Base-by-base conservation (phyloP, 2,113 vertebrate species). In the Perca schrenkii region DNA sequence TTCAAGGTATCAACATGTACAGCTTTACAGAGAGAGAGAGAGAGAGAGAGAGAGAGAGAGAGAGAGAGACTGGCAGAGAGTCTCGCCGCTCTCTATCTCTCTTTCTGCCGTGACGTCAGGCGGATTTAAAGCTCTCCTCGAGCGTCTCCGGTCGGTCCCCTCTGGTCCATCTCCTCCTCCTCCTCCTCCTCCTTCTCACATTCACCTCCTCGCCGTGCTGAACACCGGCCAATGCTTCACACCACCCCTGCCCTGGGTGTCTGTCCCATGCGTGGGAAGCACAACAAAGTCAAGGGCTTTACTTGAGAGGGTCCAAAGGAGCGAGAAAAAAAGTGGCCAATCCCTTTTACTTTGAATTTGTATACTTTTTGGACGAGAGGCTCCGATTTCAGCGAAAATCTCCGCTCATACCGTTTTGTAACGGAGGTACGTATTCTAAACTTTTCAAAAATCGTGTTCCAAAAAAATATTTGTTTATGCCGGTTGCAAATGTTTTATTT, bases 81-180 rank as follows among this genome's bases (percentile, higher is more conserved):
- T 70, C 56, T 74, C 77, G 49, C 74, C 75, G 61, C 81, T 43
- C 82, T 8, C 62, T 62, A 68, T 4, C 69, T 22, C 58, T 13
- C 66, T 6, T 73, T 63, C 56, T 8, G 1, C 17, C 47, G 64
- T 94, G 92, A 94, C 93, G 93, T 95, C 91, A 92, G 76, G 15
- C 3, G 31, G 70, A 80, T 92, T 95, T 94, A 93, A 93, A 95
- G 80, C 85, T 73, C 75, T 62, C 74, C 70, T 69, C 79, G 72
- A 78, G 10, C 57, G 79, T 74, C 57, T 74, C 61, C 21, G 36
- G 52, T 71, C 91, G 82, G 64, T 93, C 74, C 80, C 69, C 86
- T 75, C 79, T 64, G 11, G 31, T 77, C 72, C 53, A 50, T 13
- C 22, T n/a, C 15, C 53, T 46, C 15, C 62, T 75, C 67, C 52